Base-by-base conservation (phyloP, 1,140 invertebrate genomes). In the Anoplolepis gracilipes region DNA sequence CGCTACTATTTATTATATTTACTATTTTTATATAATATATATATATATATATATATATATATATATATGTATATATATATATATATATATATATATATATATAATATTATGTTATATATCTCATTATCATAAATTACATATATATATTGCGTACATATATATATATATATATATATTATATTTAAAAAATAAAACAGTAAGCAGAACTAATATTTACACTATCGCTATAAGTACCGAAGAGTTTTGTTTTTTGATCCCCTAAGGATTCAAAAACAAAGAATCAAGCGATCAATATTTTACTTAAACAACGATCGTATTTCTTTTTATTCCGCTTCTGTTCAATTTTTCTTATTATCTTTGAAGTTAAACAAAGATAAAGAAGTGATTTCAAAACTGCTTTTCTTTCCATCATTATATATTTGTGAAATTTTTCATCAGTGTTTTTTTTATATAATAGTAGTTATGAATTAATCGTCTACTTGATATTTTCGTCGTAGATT, bases 141-240 rank as follows among this genome's bases (percentile, higher is more conserved):
- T n/a, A n/a, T n/a, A n/a, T n/a, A n/a, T n/a, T n/a, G n/a, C n/a
- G n/a, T n/a, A n/a, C n/a, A n/a, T n/a, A n/a, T n/a, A n/a, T n/a
- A n/a, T n/a, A n/a, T n/a, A n/a, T n/a, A n/a, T n/a, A n/a, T n/a
- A n/a, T n/a, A n/a, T n/a, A n/a, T n/a, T n/a, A n/a, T n/a, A n/a
- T 36, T 36, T 36, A 5, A 36, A 36, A 36, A 36, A 36, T 36
- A 7, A 36, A 4, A 36, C 5, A 36, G 5, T 36, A 36, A 36
- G n/a, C 55, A 22, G 11, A 75, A 46, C 13, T 19, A 64, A 64
- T 77, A 77, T 77, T 64, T 77, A 19, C n/a, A n/a, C n/a, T n/a
- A n/a, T n/a, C 25, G 16, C 22, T 33, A n/a, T 62, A 42, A 11
- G 19, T 46, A 57, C 16, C 25, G 25, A 77, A 3, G 19, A 76